Conservation (phyloP, 2,113 vertebrate genomes). For the Rhinolophus ferrumequinum region DNA sequence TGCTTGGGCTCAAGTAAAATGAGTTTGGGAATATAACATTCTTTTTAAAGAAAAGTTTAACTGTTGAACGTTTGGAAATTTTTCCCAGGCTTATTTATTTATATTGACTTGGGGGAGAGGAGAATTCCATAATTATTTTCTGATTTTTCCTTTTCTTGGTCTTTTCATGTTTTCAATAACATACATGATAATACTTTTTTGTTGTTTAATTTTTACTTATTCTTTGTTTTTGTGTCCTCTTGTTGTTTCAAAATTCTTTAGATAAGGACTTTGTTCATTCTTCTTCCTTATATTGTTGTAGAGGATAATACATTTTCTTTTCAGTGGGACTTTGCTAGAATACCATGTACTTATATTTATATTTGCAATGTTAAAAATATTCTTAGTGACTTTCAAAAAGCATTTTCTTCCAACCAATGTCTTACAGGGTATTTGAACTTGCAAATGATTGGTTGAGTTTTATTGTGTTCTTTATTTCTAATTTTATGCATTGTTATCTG, state of each 20-base stretch:
- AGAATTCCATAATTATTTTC: conserved; percentile 21
- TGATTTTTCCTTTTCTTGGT: background rate
- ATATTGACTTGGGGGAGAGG: background rate
- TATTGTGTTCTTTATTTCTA: background rate
- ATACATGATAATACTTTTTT: background rate
- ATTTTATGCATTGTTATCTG: background rate
- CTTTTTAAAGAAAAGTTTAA: conserved; percentile 43
- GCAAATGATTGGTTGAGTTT: background rate
- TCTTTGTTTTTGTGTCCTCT: conserved; percentile 14
- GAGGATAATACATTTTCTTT: background rate
- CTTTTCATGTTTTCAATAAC: background rate
- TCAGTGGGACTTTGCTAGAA: background rate
- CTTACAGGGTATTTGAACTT: background rate
- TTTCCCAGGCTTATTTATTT: conserved; percentile 49
- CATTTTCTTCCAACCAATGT: background rate
- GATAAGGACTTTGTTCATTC: background rate
- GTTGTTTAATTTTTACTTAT: conserved; percentile 4
- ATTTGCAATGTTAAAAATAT: conserved; percentile 15
- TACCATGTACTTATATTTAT: background rate
- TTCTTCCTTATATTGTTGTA: background rate
- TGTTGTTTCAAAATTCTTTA: conserved; percentile 7
- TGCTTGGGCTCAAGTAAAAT: conserved; percentile 28
- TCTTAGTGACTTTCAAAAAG: background rate
- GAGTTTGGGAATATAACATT: conserved; percentile 32
- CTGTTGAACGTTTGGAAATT: conserved; percentile 36